Conservation (phyloP, 2,113 vertebrate genomes). For the Nothoprocta perdicaria region DNA sequence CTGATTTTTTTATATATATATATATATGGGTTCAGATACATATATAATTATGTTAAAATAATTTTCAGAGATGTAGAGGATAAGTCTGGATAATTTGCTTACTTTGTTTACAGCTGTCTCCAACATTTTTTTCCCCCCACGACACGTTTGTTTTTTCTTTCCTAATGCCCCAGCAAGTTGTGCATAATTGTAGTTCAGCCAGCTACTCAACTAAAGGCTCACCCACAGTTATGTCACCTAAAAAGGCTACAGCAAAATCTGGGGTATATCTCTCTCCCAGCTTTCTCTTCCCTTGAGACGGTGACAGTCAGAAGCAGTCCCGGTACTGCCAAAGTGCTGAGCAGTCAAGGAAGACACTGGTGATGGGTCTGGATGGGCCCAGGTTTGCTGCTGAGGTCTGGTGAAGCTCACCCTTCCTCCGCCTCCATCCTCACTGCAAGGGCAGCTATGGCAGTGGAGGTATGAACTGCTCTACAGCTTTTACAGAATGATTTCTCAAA, state of each 20-base stretch:
- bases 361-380: background rate
- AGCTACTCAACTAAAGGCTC: background rate
- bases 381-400: background rate
- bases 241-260: background rate
- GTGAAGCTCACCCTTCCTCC: background rate
- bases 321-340: fast-evolving
- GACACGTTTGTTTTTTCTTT: background rate
- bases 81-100: background rate
- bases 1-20: background rate
- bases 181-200: background rate
- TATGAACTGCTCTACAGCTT: background rate
- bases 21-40: background rate
- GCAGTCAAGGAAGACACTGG: fast-evolving
- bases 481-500: background rate
- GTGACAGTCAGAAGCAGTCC: background rate
- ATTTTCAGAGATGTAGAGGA: background rate
- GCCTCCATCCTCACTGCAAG: background rate
- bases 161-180: background rate
- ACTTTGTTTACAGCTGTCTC: background rate
- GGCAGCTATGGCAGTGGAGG: background rate
- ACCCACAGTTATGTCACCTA: background rate
- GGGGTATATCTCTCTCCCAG: background rate
- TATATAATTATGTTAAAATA: background rate
- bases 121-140: background rate
- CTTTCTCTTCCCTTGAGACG: background rate